Evolutionary conservation across 2,888 invertebrate species (phyloP), one percentile per base, ranked within the genome.

Genomic region (Rhamphomyia laevipes): DNA sequence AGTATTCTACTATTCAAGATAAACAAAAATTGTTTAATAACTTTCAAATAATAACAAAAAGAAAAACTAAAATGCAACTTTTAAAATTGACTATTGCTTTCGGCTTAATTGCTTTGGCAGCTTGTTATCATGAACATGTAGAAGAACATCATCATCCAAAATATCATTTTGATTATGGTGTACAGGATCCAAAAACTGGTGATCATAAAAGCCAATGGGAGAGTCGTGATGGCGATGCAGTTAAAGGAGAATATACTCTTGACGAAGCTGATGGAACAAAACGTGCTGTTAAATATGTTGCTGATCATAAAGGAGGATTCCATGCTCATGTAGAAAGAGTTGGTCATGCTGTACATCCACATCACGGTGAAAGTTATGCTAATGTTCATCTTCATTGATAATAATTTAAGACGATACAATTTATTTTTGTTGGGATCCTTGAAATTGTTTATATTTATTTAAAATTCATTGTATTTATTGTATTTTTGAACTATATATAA

Each of bases 131-230:
- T 40, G 18, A n/a, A 13, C 40, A 40, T 40, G 12, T 11, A 3
- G 18, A 18, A 18, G 40, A 40, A 13, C 18, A 18, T 40, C 18
- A 11, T 21, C 40, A 73, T 56, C 73, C 74, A 35, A 70, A 72
- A 58, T 72, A 72, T 53, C 61, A 65, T 15, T 74, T 69, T 53
- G 69, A 73, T 53, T 74, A 73, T 55, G 73, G 72, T 3, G 74
- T 74, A n/a, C 68, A 72, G 55, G 73, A 73, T 51, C 60, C 65
- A 1, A 71, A 73, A 33, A 73, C 73, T 2, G 73, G 73, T 3
- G 74, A 73, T 49, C 65, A 69, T 18, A 73, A 74, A 57, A 68
- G 68, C 50, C 72, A 73, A 54, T 68, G 71, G 63, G 76, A 76
- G 59, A 66, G 71, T 40, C 69, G 75, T 35, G 72, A 75, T 57